Percentiles rank a stretch among this genome's conserved stretches.
phyloP scores from a whole-genome alignment of 2,888 invertebrate genomes.

The Seira musarum region DNA sequence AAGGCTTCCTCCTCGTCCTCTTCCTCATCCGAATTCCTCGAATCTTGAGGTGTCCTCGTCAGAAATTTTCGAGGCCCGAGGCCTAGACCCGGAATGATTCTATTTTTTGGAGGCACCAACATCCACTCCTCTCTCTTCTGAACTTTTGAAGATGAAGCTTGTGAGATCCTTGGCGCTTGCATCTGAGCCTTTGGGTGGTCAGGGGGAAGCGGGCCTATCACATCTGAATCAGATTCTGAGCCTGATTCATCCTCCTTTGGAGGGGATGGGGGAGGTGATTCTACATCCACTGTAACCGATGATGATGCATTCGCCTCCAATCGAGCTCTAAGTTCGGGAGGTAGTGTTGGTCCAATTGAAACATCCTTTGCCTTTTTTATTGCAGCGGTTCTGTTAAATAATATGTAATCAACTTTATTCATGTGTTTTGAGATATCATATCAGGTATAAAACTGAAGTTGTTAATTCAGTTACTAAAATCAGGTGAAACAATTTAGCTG shows the following conservation, averaged over 20 bases:
- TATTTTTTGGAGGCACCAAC: constrained; percentile 63
- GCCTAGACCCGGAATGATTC: constrained; percentile 57
- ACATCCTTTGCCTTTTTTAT: constrained; percentile 3
- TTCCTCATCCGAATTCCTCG: constrained; percentile 50
- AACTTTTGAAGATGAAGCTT: constrained; percentile 23
- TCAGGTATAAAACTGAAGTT: too few species aligned
- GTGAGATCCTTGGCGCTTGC: neutral
- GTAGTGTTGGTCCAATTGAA: constrained; percentile 49
- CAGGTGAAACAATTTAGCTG: too few species aligned
- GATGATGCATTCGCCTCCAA: constrained; percentile 13
- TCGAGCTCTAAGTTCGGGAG: constrained; percentile 34
- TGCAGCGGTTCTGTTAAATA: neutral
- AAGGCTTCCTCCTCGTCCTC: constrained; percentile 56
- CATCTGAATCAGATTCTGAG: constrained; percentile 48
- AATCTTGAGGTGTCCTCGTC: constrained; percentile 54
- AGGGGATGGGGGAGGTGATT: neutral
- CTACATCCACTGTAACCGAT: neutral
- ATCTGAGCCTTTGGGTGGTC: constrained; percentile 59
- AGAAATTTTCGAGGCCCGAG: constrained; percentile 60
- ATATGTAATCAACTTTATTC: neutral
- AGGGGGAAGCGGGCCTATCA: constrained; percentile 64
- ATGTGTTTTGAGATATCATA: too few species aligned
- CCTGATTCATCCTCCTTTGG: constrained; percentile 30
- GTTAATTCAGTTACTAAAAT: too few species aligned
- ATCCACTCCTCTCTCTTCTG: constrained; percentile 65